Conservation (phyloP, 2,888 invertebrate genomes). For the Ornithoptera priamus region DNA sequence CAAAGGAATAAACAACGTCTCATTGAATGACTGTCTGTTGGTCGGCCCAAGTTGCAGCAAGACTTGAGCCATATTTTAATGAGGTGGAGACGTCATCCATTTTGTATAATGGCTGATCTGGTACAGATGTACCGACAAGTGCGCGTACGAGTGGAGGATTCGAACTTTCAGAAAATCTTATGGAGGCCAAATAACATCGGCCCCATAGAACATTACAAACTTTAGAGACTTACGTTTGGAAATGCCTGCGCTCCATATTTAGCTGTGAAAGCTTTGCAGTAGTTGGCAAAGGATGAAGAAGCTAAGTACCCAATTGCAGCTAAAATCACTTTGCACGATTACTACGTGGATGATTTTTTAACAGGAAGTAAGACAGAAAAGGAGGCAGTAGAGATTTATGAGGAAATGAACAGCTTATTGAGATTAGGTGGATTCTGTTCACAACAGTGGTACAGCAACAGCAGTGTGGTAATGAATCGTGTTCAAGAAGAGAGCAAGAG, state of each 20-base stretch:
- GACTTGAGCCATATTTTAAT: slow-evolving; percentile 32
- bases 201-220: slow-evolving; percentile 29
- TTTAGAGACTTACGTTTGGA: slow-evolving; percentile 25
- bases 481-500: slow-evolving; percentile 23
- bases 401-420: slow-evolving; percentile 35
- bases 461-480: slow-evolving; percentile 30
- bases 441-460: slow-evolving; percentile 42
- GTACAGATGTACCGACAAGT: slow-evolving; percentile 34
- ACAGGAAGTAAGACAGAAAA: neutral
- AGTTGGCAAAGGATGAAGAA: slow-evolving; percentile 31
- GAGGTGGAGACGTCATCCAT: slow-evolving; percentile 31
- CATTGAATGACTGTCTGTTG: slow-evolving; percentile 32
- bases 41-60: slow-evolving; percentile 33
- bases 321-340: neutral
- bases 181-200: slow-evolving; percentile 30
- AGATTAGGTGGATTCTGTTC: slow-evolving; percentile 36
- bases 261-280: slow-evolving; percentile 32
- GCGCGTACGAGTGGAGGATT: slow-evolving; percentile 26
- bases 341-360: slow-evolving; percentile 12
- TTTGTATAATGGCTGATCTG: slow-evolving; percentile 30
- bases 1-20: slow-evolving; percentile 26
- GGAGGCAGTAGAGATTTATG: neutral
- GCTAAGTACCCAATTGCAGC: neutral
- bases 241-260: slow-evolving; percentile 28
- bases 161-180: slow-evolving; percentile 32